phyloP scores from a whole-genome alignment of 2,888 invertebrate genomes.

The Actias luna region DNA sequence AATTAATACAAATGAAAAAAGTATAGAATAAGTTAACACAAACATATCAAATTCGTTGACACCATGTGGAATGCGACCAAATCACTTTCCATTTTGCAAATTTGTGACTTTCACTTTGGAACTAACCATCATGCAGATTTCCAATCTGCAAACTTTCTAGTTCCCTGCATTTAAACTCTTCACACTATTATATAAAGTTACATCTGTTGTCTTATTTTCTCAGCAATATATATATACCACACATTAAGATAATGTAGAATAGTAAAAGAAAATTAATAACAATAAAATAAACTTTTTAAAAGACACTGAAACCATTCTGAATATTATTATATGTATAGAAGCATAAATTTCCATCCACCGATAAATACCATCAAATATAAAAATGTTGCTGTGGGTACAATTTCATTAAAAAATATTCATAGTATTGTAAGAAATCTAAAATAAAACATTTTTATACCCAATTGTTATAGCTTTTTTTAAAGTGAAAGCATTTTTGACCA shows the following conservation, averaged over 20 bases:
- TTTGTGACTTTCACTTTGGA: conserved; percentile 33
- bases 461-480: too few relatives aligned
- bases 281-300: background rate
- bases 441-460: too few relatives aligned
- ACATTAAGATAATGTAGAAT: background rate
- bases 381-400: background rate
- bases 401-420: too few relatives aligned
- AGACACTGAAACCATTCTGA: background rate
- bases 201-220: background rate
- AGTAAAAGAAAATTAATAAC: background rate
- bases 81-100: conserved; percentile 13
- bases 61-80: conserved; percentile 12
- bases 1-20: background rate
- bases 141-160: conserved; percentile 34
- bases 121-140: conserved; percentile 20
- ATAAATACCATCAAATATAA: background rate
- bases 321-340: background rate
- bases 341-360: background rate
- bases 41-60: conserved; percentile 8
- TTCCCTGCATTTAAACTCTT: conserved; percentile 3
- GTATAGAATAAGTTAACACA: background rate
- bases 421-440: too few relatives aligned
- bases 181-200: background rate
- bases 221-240: background rate
- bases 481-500: too few relatives aligned